phyloP scores from a whole-genome alignment of 2,113 vertebrate genomes.

The Gymnocephalus cernua region DNA sequence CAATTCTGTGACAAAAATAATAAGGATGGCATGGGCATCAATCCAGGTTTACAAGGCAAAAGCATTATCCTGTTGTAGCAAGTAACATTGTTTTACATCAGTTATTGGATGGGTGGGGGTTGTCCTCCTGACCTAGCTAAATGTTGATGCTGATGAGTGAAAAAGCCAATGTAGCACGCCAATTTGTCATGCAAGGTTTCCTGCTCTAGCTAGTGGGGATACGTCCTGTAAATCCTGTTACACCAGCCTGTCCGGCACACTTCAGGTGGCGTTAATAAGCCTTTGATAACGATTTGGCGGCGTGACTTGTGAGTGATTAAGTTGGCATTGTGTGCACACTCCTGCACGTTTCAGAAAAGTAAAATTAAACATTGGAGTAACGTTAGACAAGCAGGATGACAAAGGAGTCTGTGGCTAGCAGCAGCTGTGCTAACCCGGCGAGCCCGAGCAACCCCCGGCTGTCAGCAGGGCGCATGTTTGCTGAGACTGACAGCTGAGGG shows the following conservation, averaged over 20 bases:
- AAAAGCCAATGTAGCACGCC: constrained; percentile 39
- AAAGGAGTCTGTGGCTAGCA: constrained; percentile 64
- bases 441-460: constrained; percentile 52
- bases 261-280: constrained; percentile 39
- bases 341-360: neutral
- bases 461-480: constrained; percentile 68
- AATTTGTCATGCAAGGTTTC: constrained; percentile 39
- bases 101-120: neutral
- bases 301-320: neutral
- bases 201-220: constrained; percentile 34
- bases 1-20: neutral
- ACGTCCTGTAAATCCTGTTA: constrained; percentile 80
- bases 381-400: constrained; percentile 51
- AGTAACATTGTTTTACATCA: neutral
- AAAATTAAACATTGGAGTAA: neutral
- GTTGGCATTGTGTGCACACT: neutral
- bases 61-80: neutral
- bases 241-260: constrained; percentile 67
- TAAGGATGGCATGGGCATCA: neutral
- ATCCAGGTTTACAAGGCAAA: neutral
- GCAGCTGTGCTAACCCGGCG: constrained; percentile 57
- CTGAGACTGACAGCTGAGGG: constrained; percentile 77
- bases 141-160: constrained; percentile 14
- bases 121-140: constrained; percentile 23
- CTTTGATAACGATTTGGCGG: neutral